Evolutionary conservation across 1,140 invertebrate genomes (phyloP).

Genomic region (Psilanteris sp.): DNA sequence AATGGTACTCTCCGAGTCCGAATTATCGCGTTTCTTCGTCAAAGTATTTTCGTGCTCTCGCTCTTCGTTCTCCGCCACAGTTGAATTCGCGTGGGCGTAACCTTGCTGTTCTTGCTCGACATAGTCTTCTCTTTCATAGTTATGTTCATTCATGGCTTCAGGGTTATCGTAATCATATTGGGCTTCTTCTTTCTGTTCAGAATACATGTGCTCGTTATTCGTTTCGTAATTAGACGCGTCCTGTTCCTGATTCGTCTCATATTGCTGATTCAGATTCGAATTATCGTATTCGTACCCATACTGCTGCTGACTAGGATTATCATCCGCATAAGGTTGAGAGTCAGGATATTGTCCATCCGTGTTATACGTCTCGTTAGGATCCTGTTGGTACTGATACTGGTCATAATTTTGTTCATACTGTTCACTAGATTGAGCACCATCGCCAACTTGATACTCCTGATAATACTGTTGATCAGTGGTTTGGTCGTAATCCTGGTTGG

Average conservation of each 20-base stretch:
- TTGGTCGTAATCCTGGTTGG: slow-evolving; percentile 14
- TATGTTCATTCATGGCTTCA: slow-evolving; percentile 10
- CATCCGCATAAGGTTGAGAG: slow-evolving; percentile 2
- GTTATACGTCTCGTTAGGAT: slow-evolving; percentile 27
- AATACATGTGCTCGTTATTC: slow-evolving; percentile 45
- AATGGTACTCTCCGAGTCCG: slow-evolving; percentile 77
- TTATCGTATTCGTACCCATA: slow-evolving; percentile 38
- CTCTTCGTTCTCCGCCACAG: slow-evolving; percentile 14
- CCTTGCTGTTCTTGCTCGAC: slow-evolving; percentile 22
- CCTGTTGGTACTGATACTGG: slow-evolving; percentile 44
- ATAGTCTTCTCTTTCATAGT: slow-evolving; percentile 19
- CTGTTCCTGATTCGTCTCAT: slow-evolving; percentile 42
- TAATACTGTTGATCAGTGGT: slow-evolving; percentile 36
- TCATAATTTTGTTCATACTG: slow-evolving; percentile 33
- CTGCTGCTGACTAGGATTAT: slow-evolving; percentile 31
- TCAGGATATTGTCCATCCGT: slow-evolving; percentile 1
- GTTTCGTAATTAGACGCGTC: slow-evolving; percentile 37
- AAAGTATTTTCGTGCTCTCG: slow-evolving; percentile 21
- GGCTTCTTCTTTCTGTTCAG: slow-evolving; percentile 10
- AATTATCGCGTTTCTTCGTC: slow-evolving; percentile 70
- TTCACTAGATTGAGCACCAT: slow-evolving; percentile 23
- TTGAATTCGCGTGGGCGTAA: slow-evolving; percentile 11
- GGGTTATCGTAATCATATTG: slow-evolving; percentile 11
- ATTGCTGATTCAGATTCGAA: slow-evolving; percentile 54
- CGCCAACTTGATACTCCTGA: slow-evolving; percentile 31